Evolutionary conservation across 2,113 vertebrate genomes (phyloP), one percentile per base, ranked within the genome.

Genomic region (Todiramphus saurophagus): DNA sequence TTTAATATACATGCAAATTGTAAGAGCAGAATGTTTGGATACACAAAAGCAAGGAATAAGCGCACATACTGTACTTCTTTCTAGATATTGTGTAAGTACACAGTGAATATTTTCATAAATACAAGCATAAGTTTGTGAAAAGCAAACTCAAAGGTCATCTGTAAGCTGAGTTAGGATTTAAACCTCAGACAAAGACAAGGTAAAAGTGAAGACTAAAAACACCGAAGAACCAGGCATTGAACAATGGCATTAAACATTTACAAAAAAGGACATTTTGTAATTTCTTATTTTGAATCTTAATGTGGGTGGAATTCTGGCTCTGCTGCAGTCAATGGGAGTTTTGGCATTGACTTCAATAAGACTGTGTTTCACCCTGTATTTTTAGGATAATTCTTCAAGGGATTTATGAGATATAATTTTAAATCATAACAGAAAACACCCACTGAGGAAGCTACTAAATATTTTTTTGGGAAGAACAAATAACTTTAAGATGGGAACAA

Each of bases 401-500:
- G 89, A 88, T 98, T 96, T 97, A 93, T 97, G 89, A 82, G 91
- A 96, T 92, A 97, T 74, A 84, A 96, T 93, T 95, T 90, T 96
- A 87, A 95, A 91, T 95, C 94, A 96, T 97, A 95, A 97, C 96
- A 97, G 97, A 98, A 96, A 98, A 97, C 94, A 97, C 97, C 95
- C 94, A 93, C 77, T 84, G 85, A 94, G 96, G 87, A 97, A 97
- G 79, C 93, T 92, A 87, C 95, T 97, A 97, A 97, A 95, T 63
- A 84, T 96, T 86, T 95, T 91, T 83, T 94, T 31, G 69, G 90
- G 90, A 88, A 95, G 72, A 92, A 92, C 83, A 96, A 95, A 93
- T 90, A 87, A 77, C 84, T 85, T 95, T 92, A 94, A 92, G 86
- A 93, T 93, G 81, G 37, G 80, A 95, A 39, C 66, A 89, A 87